Conservation (phyloP, 1,140 invertebrate genomes). For the Nymphalis io region DNA sequence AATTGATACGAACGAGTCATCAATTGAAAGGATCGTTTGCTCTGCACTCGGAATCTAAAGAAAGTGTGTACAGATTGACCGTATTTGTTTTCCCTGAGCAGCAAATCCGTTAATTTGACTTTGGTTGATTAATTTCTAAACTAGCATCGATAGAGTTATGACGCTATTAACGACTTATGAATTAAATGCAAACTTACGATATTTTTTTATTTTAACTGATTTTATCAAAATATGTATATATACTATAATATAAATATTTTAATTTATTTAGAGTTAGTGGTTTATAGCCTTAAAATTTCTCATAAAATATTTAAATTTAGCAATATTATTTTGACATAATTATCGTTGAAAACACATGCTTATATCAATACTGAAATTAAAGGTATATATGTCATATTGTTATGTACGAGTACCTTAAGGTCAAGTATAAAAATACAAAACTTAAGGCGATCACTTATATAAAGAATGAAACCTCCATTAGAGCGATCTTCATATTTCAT, state of each 20-base stretch:
- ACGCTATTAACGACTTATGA: too few relatives aligned
- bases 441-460: neutral
- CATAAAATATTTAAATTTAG: too few relatives aligned
- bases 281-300: too few relatives aligned
- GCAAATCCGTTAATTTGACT: neutral
- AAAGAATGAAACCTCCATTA: slow-evolving; percentile 9
- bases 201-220: neutral
- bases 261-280: too few relatives aligned
- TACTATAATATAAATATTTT: too few relatives aligned
- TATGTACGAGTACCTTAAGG: neutral
- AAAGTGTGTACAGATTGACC: slow-evolving; percentile 31
- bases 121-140: too few relatives aligned
- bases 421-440: neutral
- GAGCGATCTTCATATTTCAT: slow-evolving; percentile 24
- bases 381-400: too few relatives aligned
- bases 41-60: slow-evolving; percentile 40
- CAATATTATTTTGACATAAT: too few relatives aligned
- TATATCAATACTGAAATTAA: too few relatives aligned
- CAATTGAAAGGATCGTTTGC: slow-evolving; percentile 51
- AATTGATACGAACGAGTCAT: slow-evolving; percentile 59
- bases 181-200: too few relatives aligned
- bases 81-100: neutral
- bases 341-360: too few relatives aligned
- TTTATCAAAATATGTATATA: neutral
- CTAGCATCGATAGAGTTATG: too few relatives aligned